These are phyloP conservation scores for Mythimna albipuncta DNA, from an alignment of 2,888 invertebrate genomes.

Conservation along the genomic window DNA sequence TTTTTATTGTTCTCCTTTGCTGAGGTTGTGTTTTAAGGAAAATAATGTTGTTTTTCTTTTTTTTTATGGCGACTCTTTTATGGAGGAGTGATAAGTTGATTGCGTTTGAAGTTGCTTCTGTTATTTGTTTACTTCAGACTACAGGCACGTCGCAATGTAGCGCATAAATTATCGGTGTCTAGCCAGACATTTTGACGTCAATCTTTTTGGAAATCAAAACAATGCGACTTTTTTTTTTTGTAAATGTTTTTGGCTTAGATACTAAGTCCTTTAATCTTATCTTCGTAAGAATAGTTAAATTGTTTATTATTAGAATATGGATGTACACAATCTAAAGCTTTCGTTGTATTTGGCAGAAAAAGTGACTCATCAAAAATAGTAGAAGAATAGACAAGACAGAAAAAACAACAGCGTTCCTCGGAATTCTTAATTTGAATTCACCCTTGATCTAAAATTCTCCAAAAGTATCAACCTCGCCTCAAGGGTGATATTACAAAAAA, in stretches of 20 bases:
- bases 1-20: slow-evolving; percentile 67
- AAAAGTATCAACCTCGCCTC: slow-evolving; percentile 41
- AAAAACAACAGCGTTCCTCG: slow-evolving; percentile 10
- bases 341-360: not conserved
- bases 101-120: slow-evolving; percentile 37
- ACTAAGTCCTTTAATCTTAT: too few relatives aligned
- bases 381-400: not conserved
- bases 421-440: slow-evolving; percentile 45
- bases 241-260: too few relatives aligned
- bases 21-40: slow-evolving; percentile 62
- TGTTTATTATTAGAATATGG: too few relatives aligned
- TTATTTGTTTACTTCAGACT: slow-evolving; percentile 43
- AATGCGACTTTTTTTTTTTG: not conserved
- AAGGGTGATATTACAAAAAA: slow-evolving; percentile 35
- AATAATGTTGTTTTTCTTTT: slow-evolving; percentile 58
- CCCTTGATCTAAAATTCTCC: slow-evolving; percentile 41
- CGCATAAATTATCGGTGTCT: slow-evolving; percentile 36
- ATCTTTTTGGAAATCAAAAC: slow-evolving; percentile 13
- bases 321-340: too few relatives aligned
- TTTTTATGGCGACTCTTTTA: slow-evolving; percentile 50
- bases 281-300: too few relatives aligned
- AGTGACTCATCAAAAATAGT: slow-evolving; percentile 8
- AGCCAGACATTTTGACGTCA: slow-evolving; percentile 3
- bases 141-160: slow-evolving; percentile 21
- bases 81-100: slow-evolving; percentile 53